phyloP scores from a whole-genome alignment of 2,888 invertebrate species.

The Drosophila helvetica region DNA sequence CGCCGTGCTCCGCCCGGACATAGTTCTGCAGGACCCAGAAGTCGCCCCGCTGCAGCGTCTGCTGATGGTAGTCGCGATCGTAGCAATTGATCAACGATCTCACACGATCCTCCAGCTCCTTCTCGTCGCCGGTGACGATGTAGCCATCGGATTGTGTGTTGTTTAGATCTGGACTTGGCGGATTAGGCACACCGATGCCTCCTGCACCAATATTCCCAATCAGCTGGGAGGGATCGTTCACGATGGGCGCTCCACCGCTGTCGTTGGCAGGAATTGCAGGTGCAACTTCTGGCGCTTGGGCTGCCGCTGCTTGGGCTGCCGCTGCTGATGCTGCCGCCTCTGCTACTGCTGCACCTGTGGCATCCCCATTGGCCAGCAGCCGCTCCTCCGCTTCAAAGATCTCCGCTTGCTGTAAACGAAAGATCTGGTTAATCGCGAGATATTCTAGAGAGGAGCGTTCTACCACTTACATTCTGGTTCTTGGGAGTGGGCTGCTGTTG shows the following conservation, averaged over 20 bases:
- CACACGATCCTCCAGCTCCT: constrained; percentile 83
- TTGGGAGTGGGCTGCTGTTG: constrained; percentile 65
- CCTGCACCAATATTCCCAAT: constrained; percentile 70
- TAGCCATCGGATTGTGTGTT: constrained; percentile 80
- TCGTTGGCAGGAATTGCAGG: constrained; percentile 55
- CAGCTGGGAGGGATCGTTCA: constrained; percentile 57
- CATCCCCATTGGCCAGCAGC: constrained; percentile 41
- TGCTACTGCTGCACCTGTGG: constrained; percentile 33
- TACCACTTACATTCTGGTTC: constrained; percentile 58
- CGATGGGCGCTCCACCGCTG: constrained; percentile 42
- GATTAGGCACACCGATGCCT: constrained; percentile 7
- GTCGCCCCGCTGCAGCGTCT: constrained; percentile 89
- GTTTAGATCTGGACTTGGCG: constrained; percentile 62
- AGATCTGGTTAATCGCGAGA: not conserved
- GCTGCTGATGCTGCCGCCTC: constrained; percentile 19
- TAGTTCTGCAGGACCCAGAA: constrained; percentile 96
- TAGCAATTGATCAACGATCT: constrained; percentile 86
- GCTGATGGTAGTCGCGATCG: constrained; percentile 86
- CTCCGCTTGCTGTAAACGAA: constrained; percentile 47
- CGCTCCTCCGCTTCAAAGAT: constrained; percentile 67
- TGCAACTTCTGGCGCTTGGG: constrained; percentile 19
- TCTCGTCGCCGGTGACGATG: constrained; percentile 82
- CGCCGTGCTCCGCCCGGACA: constrained; percentile 89
- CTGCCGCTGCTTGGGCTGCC: constrained; percentile 36
- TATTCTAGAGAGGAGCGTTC: no score